These are phyloP conservation scores for Drosophila dives DNA, from an alignment of 2,888 invertebrate species.

Conservation along the genomic window DNA sequence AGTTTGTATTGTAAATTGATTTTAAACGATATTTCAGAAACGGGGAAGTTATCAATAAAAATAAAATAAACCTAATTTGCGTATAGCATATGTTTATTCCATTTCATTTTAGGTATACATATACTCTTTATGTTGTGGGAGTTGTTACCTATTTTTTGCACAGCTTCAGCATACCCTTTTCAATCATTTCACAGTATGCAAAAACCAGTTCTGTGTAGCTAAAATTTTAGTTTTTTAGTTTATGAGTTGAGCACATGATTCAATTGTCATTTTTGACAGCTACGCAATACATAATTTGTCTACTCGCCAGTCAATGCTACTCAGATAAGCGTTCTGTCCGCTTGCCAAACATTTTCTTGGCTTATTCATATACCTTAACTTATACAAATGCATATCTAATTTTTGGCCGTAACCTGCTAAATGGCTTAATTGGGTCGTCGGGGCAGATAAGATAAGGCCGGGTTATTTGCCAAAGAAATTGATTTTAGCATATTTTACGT, in stretches of 20 bases:
- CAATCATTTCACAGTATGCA: neutral
- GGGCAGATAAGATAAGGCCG: slow-evolving; percentile 52
- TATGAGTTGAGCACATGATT: slow-evolving; percentile 59
- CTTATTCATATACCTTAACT: neutral
- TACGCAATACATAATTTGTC: slow-evolving; percentile 72
- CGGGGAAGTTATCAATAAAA: neutral
- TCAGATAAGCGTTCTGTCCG: slow-evolving; percentile 25
- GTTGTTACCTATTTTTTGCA: neutral
- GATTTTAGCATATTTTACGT: slow-evolving; percentile 42
- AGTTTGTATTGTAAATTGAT: neutral
- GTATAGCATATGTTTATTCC: neutral
- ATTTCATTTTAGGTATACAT: neutral
- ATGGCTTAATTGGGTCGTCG: slow-evolving; percentile 57
- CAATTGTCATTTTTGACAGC: slow-evolving; percentile 56
- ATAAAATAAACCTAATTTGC: neutral
- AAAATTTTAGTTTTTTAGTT: neutral
- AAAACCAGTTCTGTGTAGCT: neutral
- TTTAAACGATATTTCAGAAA: neutral
- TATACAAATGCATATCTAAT: neutral
- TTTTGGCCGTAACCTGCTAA: slow-evolving; percentile 11
- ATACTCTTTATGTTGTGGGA: neutral
- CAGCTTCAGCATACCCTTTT: neutral
- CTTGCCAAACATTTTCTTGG: slow-evolving; percentile 26
- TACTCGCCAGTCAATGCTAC: slow-evolving; percentile 46
- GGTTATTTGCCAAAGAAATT: slow-evolving; percentile 51